These are phyloP conservation scores for Odontamblyopus rebecca DNA, from an alignment of 2,797 vertebrate genomes.

Conservation along the genomic window DNA sequence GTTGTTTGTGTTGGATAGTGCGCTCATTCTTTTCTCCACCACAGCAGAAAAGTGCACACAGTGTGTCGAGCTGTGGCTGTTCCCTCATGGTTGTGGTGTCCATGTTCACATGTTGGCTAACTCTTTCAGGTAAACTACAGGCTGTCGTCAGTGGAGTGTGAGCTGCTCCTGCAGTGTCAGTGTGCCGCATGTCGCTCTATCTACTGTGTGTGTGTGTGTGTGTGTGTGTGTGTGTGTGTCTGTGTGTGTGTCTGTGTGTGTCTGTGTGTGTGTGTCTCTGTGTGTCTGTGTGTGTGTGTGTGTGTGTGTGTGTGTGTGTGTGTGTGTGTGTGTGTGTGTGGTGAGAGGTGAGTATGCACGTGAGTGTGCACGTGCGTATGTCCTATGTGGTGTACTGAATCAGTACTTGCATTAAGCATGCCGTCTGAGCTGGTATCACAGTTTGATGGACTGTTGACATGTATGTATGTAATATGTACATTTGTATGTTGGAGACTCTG, in stretches of 20 bases:
- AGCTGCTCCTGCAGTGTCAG: constrained; percentile 57
- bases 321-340: constrained; percentile 44
- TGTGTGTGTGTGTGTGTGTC: constrained; percentile 41
- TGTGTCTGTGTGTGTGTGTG: constrained; percentile 46
- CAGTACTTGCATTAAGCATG: constrained; percentile 82
- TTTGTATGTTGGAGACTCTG: constrained; percentile 67
- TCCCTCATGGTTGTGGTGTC: constrained; percentile 19
- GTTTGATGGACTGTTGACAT: constrained; percentile 66
- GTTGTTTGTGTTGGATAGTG: constrained; percentile 36
- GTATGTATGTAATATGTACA: constrained; percentile 66
- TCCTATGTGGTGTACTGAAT: constrained; percentile 78
- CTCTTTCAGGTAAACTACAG: constrained; percentile 58
- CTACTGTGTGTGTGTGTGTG: constrained; percentile 44
- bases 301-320: constrained; percentile 25
- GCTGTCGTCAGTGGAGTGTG: constrained; percentile 27
- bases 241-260: constrained; percentile 32
- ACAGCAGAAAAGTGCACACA: constrained; percentile 17
- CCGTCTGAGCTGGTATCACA: constrained; percentile 75
- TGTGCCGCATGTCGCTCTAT: constrained; percentile 59
- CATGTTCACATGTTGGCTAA: constrained; percentile 26
- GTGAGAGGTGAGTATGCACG: constrained; percentile 56
- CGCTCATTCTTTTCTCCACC: constrained; percentile 32
- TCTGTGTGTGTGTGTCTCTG: constrained; percentile 44
- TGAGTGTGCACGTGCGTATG: constrained; percentile 59
- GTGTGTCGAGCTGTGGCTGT: constrained; percentile 8